A percentile compares a stretch with the other conserved stretches of the same genome.
These are phyloP conservation scores for Muntiacus muntjak DNA, from an alignment of 2,113 vertebrate genomes.

Conservation along the genomic window DNA sequence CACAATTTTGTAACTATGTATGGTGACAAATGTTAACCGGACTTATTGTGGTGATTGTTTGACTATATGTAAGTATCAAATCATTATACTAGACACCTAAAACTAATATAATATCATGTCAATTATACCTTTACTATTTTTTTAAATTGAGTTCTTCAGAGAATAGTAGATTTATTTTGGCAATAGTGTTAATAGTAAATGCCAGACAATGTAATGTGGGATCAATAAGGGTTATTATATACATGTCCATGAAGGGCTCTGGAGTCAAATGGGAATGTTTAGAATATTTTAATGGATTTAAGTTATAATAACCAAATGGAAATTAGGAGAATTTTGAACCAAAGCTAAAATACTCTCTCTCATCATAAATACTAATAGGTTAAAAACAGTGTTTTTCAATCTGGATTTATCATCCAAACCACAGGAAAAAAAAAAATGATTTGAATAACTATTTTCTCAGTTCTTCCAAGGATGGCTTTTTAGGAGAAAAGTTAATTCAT, in stretches of 20 bases:
- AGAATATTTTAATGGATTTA: background rate
- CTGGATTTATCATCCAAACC: background rate
- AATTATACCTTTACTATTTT: background rate
- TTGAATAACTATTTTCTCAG: background rate
- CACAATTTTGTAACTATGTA: background rate
- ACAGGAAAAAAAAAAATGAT: background rate
- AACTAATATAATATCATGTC: background rate
- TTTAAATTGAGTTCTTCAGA: background rate
- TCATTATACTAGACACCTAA: background rate
- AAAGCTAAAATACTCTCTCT: slow-evolving; percentile 1
- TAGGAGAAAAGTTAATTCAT: background rate
- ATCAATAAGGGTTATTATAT: background rate
- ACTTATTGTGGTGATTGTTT: background rate
- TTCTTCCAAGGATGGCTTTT: background rate
- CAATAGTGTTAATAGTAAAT: background rate
- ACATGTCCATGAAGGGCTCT: background rate
- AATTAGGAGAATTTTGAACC: slow-evolving; percentile 15
- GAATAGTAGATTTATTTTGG: background rate
- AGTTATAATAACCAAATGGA: background rate
- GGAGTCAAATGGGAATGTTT: background rate
- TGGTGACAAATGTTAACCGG: background rate
- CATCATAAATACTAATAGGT: slow-evolving; percentile 12
- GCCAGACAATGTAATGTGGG: background rate
- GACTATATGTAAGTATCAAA: background rate
- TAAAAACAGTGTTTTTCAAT: background rate